phyloP scores from a whole-genome alignment of 2,113 vertebrate species.

The Chauna torquata region DNA sequence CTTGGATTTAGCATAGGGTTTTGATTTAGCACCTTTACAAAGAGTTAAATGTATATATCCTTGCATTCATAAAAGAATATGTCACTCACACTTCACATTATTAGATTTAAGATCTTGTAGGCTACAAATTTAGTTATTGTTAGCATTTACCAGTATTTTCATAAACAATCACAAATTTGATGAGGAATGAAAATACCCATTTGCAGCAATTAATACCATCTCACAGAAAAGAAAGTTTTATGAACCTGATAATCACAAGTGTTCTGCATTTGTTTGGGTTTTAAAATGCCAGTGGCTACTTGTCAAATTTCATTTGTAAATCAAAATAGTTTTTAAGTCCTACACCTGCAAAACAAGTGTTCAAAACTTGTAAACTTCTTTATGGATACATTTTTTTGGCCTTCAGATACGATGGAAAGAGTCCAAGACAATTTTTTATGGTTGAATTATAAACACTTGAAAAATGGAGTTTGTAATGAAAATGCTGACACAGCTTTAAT shows the following conservation, averaged over 20 bases:
- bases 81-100: neutral
- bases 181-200: neutral
- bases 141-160: neutral
- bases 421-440: slow-evolving; percentile 59
- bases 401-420: slow-evolving; percentile 25
- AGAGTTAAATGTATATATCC: neutral
- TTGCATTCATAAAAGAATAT: neutral
- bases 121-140: neutral
- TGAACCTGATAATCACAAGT: slow-evolving; percentile 28
- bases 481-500: slow-evolving; percentile 66
- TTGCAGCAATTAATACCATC: slow-evolving; percentile 26
- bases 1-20: neutral
- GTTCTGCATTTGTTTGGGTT: slow-evolving; percentile 24
- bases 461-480: slow-evolving; percentile 53
- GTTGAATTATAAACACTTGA: slow-evolving; percentile 57
- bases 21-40: slow-evolving; percentile 28
- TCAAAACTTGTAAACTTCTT: slow-evolving; percentile 61
- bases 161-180: slow-evolving; percentile 2
- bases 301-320: slow-evolving; percentile 51
- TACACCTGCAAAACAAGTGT: slow-evolving; percentile 67
- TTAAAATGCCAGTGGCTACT: slow-evolving; percentile 26
- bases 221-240: neutral
- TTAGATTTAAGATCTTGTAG: neutral
- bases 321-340: slow-evolving; percentile 29
- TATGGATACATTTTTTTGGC: slow-evolving; percentile 14